Conservation (phyloP, 1,140 invertebrate genomes). For the Ceratina australensis region DNA sequence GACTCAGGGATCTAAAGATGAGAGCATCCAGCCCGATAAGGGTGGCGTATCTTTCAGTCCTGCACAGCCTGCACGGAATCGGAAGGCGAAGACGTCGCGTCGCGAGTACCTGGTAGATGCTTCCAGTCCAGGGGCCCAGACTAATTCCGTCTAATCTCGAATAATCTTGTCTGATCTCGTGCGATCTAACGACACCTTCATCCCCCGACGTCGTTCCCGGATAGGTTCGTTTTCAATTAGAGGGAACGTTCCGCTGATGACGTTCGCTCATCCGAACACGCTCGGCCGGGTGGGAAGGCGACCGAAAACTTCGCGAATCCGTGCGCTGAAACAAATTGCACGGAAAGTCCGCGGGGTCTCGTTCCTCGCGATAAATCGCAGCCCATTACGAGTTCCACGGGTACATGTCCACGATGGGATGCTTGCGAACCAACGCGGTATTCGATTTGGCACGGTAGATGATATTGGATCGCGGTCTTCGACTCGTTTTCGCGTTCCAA, state of each 20-base stretch:
- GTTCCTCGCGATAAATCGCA: slow-evolving; percentile 17
- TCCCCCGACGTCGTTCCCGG: slow-evolving; percentile 14
- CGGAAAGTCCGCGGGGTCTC: slow-evolving; percentile 9
- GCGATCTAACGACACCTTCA: slow-evolving; percentile 59
- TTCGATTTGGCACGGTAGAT: neutral
- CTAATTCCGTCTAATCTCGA: slow-evolving; percentile 68
- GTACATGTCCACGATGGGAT: neutral
- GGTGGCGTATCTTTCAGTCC: no score
- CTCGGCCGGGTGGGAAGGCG: neutral
- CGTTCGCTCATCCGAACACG: slow-evolving; percentile 2
- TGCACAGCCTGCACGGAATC: neutral
- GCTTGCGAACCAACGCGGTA: neutral
- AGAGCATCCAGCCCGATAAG: no score
- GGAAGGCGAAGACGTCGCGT: neutral
- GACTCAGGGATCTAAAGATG: no score
- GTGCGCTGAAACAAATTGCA: slow-evolving; percentile 51
- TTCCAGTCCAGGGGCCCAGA: slow-evolving; percentile 15
- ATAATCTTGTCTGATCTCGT: slow-evolving; percentile 68
- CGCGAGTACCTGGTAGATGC: neutral
- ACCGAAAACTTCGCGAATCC: slow-evolving; percentile 34
- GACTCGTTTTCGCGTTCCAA: neutral
- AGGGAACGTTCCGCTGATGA: slow-evolving; percentile 55
- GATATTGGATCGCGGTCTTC: neutral
- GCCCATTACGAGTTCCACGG: slow-evolving; percentile 1
- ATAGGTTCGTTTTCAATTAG: slow-evolving; percentile 66